Percentiles rank a stretch among this genome's conserved stretches.
Evolutionary conservation across 2,113 vertebrate species (phyloP).

Genomic region (Taurulus bubalis): DNA sequence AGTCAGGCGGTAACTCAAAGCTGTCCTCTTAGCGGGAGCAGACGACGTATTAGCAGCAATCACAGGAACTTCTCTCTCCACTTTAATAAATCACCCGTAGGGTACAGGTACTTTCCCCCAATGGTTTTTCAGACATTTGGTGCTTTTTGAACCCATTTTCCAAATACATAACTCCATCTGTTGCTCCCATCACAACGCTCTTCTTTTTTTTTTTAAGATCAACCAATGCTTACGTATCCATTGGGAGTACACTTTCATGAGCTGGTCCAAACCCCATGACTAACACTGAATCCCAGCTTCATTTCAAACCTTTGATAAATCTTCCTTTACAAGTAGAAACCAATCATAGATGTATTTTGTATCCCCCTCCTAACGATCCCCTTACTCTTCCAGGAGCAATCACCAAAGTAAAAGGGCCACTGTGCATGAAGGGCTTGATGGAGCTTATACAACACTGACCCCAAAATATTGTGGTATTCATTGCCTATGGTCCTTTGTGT

Average conservation of each 20-base stretch:
- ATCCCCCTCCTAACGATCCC: neutral
- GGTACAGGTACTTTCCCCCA: neutral
- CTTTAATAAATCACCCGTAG: neutral
- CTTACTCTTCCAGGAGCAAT: neutral
- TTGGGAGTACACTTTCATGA: neutral
- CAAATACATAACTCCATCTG: neutral
- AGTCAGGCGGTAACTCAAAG: neutral
- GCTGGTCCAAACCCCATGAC: neutral
- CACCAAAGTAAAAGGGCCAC: neutral
- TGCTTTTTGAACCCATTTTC: neutral
- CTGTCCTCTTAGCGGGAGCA: neutral
- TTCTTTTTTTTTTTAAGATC: neutral
- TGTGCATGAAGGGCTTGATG: neutral
- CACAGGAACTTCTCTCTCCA: neutral
- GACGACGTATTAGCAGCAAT: neutral
- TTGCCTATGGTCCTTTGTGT: no score
- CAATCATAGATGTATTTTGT: neutral
- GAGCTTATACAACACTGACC: neutral
- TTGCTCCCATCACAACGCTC: neutral
- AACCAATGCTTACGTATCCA: neutral
- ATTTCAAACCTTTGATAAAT: neutral
- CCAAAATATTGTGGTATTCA: no score
- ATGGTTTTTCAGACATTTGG: neutral
- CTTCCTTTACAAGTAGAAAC: neutral
- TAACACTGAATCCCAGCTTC: neutral